These are phyloP conservation scores for Ashinkailepas kermadecensis DNA, from an alignment of 2,888 invertebrate genomes.

Conservation along the genomic window DNA sequence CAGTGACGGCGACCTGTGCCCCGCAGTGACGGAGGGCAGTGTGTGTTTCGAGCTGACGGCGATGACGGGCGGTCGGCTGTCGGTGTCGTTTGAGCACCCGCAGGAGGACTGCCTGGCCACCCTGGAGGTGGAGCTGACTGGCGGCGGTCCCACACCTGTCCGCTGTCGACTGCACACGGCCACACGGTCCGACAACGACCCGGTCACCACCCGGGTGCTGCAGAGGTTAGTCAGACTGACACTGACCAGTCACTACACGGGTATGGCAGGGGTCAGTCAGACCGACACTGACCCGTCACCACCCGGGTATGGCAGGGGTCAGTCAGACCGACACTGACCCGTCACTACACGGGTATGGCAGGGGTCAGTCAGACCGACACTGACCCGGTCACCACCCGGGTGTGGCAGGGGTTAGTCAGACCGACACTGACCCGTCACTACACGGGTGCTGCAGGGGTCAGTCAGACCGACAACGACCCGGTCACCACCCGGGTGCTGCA, in stretches of 20 bases:
- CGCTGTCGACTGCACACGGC: slow-evolving; percentile 68
- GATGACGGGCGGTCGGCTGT: slow-evolving; percentile 78
- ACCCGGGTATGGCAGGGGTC: too few relatives aligned
- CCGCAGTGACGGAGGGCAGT: neutral
- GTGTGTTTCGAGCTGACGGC: slow-evolving; percentile 72
- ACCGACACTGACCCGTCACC: too few relatives aligned
- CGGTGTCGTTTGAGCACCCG: slow-evolving; percentile 86
- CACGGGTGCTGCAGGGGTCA: too few relatives aligned
- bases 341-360: too few relatives aligned
- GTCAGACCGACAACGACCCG: too few relatives aligned
- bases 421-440: slow-evolving; percentile 30
- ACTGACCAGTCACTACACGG: slow-evolving; percentile 28
- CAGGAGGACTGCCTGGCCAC: slow-evolving; percentile 87
- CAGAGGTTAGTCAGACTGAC: slow-evolving; percentile 52
- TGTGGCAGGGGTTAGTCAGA: slow-evolving; percentile 60
- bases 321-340: too few relatives aligned
- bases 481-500: too few relatives aligned
- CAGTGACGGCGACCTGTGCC: neutral
- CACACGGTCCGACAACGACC: slow-evolving; percentile 44
- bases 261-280: too few relatives aligned
- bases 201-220: slow-evolving; percentile 53
- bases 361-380: slow-evolving; percentile 45
- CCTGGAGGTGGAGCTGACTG: slow-evolving; percentile 75
- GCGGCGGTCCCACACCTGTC: slow-evolving; percentile 58
- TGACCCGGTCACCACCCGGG: slow-evolving; percentile 46